These are phyloP conservation scores for Delphinapterus leucas DNA, from an alignment of 2,113 vertebrate species.

Conservation along the genomic window DNA sequence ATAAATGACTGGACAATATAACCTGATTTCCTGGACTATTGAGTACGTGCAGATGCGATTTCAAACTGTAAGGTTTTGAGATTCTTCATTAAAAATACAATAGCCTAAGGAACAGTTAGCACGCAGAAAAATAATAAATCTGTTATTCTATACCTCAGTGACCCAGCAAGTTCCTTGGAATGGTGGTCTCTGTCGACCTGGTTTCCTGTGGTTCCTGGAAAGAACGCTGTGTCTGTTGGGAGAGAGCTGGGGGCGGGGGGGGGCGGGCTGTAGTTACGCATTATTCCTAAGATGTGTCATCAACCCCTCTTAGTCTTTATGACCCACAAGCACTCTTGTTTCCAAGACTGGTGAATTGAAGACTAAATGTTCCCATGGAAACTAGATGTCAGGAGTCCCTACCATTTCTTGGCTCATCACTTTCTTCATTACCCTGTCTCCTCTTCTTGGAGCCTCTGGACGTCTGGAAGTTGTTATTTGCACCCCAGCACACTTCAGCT, in stretches of 20 bases:
- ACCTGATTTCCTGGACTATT: not conserved
- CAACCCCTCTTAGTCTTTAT: not conserved
- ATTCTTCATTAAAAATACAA: not conserved
- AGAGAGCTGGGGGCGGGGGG: rapidly evolving
- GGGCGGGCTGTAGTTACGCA: not conserved
- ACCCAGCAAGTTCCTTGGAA: not conserved
- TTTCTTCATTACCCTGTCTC: not conserved
- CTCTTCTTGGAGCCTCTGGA: not conserved
- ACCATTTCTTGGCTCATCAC: not conserved
- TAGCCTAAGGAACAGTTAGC: not conserved
- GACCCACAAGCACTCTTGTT: not conserved
- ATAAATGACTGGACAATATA: not conserved
- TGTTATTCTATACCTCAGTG: not conserved
- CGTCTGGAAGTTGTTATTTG: not conserved
- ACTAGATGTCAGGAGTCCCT: not conserved
- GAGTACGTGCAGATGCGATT: not conserved
- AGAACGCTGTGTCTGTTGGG: not conserved
- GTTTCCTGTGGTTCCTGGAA: not conserved
- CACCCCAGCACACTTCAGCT: not conserved
- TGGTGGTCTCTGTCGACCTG: not conserved
- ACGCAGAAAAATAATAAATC: not conserved
- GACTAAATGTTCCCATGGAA: not conserved
- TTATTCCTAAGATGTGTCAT: not conserved
- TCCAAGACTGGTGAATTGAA: not conserved
- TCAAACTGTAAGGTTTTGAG: not conserved